These are phyloP conservation scores for Heliothis virescens DNA, from an alignment of 1,140 invertebrate genomes.

Conservation along the genomic window DNA sequence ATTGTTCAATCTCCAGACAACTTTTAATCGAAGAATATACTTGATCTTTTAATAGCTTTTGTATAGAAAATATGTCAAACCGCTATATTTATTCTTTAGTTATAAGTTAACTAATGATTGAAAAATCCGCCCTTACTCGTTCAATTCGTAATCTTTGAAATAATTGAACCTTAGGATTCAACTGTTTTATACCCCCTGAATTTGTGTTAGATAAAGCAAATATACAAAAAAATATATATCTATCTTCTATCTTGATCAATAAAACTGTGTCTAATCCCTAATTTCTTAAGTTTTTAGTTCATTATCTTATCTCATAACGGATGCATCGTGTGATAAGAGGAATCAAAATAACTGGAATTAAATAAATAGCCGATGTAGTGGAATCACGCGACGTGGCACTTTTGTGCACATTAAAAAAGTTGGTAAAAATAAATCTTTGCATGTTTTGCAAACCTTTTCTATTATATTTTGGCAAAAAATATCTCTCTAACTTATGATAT, in stretches of 20 bases:
- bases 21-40: background rate
- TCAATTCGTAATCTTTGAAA: too few relatives aligned
- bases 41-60: too few relatives aligned
- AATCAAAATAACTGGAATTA: conserved; percentile 18
- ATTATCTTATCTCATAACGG: conserved; percentile 6
- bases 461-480: too few relatives aligned
- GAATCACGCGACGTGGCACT: background rate
- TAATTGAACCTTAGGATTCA: too few relatives aligned
- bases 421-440: background rate
- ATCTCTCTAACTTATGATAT: too few relatives aligned
- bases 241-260: background rate
- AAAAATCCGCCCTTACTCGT: too few relatives aligned
- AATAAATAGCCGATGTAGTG: background rate
- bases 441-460: too few relatives aligned
- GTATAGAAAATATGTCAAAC: too few relatives aligned
- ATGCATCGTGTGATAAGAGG: conserved; percentile 15
- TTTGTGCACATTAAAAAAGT: background rate
- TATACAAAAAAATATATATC: background rate
- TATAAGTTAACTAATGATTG: too few relatives aligned
- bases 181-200: too few relatives aligned
- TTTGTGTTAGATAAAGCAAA: too few relatives aligned
- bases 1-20: background rate
- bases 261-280: background rate
- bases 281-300: conserved; percentile 16
- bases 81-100: too few relatives aligned